Base-by-base conservation (phyloP, 1,140 invertebrate genomes). In the Whitmania pigra region DNA sequence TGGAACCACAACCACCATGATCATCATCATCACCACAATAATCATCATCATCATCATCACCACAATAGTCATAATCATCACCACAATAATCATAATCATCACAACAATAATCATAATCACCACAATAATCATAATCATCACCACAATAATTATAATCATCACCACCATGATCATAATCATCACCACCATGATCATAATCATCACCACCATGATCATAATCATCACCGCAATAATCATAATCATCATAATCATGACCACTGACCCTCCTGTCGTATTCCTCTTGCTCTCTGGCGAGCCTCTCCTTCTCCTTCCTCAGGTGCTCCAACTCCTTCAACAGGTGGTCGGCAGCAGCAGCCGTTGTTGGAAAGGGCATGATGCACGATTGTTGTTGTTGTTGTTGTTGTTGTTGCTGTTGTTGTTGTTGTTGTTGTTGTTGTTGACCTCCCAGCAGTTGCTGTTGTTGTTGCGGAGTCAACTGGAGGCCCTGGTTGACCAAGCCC, bases 261-360 rank as follows among this genome's bases (percentile, higher is more conserved):
- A 71, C 27, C 73, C 49, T 63, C n/a, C 70, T 40, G 43, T 22
- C 27, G n/a, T 73, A 67, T 57, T 74, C 73, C 11, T 74, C 73
- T 70, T 74, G 73, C 73, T 71, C 75, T 74, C 77, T 76, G 27
- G 75, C 73, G 36, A 76, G 60, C 49, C 75, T 72, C 17, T 74
- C 76, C 71, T 76, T 74, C 73, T 78, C 76, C 60, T 77, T 73
- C 55, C 77, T 74, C 71, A 77, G 76, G 74, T 75, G 20, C 49
- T 71, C 31, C 36, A 74, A 43, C 53, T 74, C 73, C 20, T 31
- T 29, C 18, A 29, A 7, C 36, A 71, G n/a, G 9, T 55, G 69
- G 43, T 71, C 69, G 11, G 67, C 25, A 27, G 11, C 43, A 49
- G 11, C 43, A 49, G 11, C 43, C 5, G 11, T 13, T 6, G 57